These are phyloP conservation scores for Leucophora obtusa DNA, from an alignment of 2,888 invertebrate species.

Conservation along the genomic window DNA sequence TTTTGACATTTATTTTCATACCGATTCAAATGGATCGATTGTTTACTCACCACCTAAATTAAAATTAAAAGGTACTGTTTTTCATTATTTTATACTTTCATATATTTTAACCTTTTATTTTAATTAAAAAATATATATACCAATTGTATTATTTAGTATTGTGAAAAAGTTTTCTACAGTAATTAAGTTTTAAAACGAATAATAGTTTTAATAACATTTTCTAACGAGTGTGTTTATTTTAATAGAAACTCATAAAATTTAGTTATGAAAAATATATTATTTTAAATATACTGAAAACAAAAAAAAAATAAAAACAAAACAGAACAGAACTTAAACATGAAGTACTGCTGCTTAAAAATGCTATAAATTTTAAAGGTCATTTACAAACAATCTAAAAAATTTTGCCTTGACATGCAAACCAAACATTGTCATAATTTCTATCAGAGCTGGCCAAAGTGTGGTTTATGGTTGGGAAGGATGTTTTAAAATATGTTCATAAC, in stretches of 20 bases:
- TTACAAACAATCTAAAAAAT: constrained; percentile 47
- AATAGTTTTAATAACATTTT: not conserved
- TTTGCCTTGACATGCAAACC: constrained; percentile 60
- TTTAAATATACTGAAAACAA: not conserved
- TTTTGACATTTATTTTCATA: constrained; percentile 86
- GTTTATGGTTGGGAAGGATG: not conserved
- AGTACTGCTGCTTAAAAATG: constrained; percentile 9
- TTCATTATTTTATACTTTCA: constrained; percentile 7
- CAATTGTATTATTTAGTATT: not conserved
- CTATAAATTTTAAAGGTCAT: constrained; percentile 55
- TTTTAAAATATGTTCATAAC: not conserved
- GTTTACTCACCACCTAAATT: constrained; percentile 84
- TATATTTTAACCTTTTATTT: constrained; percentile 24
- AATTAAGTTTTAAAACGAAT: constrained; percentile 26
- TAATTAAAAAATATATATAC: constrained; percentile 3
- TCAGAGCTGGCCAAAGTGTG: constrained; percentile 30
- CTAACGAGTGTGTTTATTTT: constrained; percentile 15
- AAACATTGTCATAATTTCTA: constrained; percentile 52
- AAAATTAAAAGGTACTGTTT: constrained; percentile 84
- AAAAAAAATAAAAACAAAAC: not conserved
- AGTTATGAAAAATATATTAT: not conserved
- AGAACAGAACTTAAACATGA: not conserved
- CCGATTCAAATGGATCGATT: constrained; percentile 85
- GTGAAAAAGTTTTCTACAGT: constrained; percentile 20
- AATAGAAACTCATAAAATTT: constrained; percentile 2